Conservation (phyloP, 2,888 invertebrate species). For the Copidosoma aretas region DNA sequence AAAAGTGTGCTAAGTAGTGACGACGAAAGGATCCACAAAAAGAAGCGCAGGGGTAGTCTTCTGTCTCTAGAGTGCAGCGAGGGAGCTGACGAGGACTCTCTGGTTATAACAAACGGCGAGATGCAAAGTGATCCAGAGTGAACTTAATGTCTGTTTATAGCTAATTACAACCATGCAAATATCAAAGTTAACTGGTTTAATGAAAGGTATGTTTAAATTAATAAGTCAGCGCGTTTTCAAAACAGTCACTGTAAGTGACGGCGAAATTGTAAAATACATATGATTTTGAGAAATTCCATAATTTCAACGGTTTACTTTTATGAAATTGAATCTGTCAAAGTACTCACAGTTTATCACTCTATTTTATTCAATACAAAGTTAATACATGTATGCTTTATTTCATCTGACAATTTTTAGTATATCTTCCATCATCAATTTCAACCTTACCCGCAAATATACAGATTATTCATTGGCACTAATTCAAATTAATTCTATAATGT, state of each 20-base stretch:
- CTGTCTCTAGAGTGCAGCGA: conserved; percentile 78
- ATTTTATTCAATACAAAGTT: conserved; percentile 6
- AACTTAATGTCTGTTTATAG: conserved; percentile 30
- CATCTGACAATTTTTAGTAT: conserved; percentile 16
- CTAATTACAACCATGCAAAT: conserved; percentile 31
- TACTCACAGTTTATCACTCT: not conserved
- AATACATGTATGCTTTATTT: conserved; percentile 12
- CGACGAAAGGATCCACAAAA: conserved; percentile 68
- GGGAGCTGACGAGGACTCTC: conserved; percentile 70
- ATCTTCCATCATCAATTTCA: conserved; percentile 32
- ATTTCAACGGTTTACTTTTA: conserved; percentile 12
- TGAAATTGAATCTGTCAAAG: conserved; percentile 15
- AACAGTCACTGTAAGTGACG: conserved; percentile 17
- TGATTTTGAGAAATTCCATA: conserved; percentile 12
- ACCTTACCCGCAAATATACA: conserved; percentile 19
- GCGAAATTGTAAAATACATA: conserved; percentile 31
- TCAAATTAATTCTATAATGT: conserved; percentile 38
- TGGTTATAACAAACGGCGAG: conserved; percentile 74
- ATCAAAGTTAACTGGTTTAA: conserved; percentile 28
- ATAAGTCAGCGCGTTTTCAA: conserved; percentile 26
- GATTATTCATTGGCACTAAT: conserved; percentile 38
- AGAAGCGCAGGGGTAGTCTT: conserved; percentile 75
- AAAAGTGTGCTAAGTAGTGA: conserved; percentile 65
- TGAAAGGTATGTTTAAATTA: conserved; percentile 17
- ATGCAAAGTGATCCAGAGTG: conserved; percentile 60